Percentiles rank a stretch among this genome's conserved stretches.
Evolutionary conservation across 2,113 vertebrate genomes (phyloP).

Genomic region (Scartelaos histophorus): DNA sequence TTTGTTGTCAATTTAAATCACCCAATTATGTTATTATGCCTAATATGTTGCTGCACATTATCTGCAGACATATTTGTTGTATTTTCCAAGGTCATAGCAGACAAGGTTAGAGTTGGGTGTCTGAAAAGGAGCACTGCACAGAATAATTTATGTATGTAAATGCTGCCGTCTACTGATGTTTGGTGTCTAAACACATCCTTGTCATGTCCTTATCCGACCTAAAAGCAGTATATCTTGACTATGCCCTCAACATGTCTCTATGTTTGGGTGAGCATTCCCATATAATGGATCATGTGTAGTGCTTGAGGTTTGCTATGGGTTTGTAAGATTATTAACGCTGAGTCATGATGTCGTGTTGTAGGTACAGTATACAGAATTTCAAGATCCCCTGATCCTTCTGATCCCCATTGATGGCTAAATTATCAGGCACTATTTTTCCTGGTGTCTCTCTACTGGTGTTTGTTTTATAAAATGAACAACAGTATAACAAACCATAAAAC

Average conservation of each 20-base stretch:
- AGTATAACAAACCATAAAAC: too few relatives aligned
- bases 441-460: too few relatives aligned
- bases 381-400: too few relatives aligned
- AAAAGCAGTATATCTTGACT: neutral
- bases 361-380: too few relatives aligned
- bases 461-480: too few relatives aligned
- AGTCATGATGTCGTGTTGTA: neutral
- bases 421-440: too few relatives aligned
- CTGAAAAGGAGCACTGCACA: slow-evolving; percentile 18
- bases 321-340: neutral
- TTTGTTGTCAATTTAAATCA: neutral
- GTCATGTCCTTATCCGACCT: neutral
- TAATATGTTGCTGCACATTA: neutral
- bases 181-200: neutral
- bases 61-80: slow-evolving; percentile 1
- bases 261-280: neutral
- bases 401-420: too few relatives aligned
- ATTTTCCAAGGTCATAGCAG: slow-evolving; percentile 3
- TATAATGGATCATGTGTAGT: neutral
- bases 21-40: neutral
- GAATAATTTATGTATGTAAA: slow-evolving; percentile 21
- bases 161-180: slow-evolving; percentile 4
- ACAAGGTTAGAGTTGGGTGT: slow-evolving; percentile 22
- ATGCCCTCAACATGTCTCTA: neutral
- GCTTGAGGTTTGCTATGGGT: neutral